phyloP scores from a whole-genome alignment of 2,797 vertebrate genomes.

The Heteromormyrus szaboi region DNA sequence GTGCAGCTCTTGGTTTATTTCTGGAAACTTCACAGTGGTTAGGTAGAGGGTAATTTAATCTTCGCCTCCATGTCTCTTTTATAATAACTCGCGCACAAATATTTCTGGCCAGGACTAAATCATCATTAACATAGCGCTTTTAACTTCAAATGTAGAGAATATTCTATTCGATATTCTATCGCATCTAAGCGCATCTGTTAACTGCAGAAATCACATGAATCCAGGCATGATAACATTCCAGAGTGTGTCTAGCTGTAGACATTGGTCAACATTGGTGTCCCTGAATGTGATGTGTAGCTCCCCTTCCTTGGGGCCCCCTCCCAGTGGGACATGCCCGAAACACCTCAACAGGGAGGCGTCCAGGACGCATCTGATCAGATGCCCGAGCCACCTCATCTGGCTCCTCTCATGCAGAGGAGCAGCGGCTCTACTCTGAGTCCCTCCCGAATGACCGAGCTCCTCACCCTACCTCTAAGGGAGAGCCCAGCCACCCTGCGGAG shows the following conservation, averaged over 20 bases:
- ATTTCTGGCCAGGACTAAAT: neutral
- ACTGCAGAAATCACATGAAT: neutral
- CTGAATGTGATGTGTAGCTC: neutral
- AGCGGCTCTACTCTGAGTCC: too few relatives aligned
- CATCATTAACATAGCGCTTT: neutral
- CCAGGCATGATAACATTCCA: neutral
- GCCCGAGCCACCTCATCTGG: too few relatives aligned
- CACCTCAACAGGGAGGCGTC: too few relatives aligned
- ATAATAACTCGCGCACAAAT: neutral
- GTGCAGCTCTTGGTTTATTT: neutral
- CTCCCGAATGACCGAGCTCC: too few relatives aligned
- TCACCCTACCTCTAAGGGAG: too few relatives aligned
- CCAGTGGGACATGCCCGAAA: too few relatives aligned
- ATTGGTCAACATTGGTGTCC: neutral
- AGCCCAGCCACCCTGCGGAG: too few relatives aligned
- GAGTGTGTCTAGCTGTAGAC: neutral
- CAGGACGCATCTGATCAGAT: too few relatives aligned
- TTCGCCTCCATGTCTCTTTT: neutral
- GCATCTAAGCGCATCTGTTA: neutral
- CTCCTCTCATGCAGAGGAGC: too few relatives aligned
- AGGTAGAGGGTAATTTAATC: neutral
- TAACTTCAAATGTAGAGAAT: neutral
- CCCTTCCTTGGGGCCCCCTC: neutral
- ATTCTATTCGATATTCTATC: neutral
- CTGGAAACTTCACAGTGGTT: neutral